A percentile compares a stretch with the other conserved stretches of the same genome.
Conservation (phyloP, 2,113 vertebrate species). For the Otus sunia region DNA sequence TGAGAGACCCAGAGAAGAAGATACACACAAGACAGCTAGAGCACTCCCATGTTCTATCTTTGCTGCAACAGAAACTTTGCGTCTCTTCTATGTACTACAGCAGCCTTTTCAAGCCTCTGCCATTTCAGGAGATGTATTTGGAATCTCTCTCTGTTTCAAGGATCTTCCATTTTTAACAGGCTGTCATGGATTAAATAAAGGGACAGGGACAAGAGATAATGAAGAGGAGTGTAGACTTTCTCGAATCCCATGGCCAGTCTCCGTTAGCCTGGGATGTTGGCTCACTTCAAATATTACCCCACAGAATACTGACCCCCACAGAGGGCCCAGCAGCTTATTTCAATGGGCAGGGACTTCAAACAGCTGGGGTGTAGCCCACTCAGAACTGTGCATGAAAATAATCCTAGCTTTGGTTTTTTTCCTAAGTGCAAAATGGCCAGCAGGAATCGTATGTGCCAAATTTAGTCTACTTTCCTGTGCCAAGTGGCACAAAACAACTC, state of each 20-base stretch:
- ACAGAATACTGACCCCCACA: neutral
- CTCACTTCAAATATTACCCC: neutral
- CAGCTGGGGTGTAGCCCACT: neutral
- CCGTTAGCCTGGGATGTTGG: neutral
- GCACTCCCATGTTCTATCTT: neutral
- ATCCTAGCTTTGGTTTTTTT: neutral
- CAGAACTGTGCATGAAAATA: neutral
- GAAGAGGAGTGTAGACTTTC: neutral
- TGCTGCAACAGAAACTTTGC: neutral
- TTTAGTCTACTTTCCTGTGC: neutral
- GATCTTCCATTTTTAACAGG: neutral
- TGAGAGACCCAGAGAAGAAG: neutral
- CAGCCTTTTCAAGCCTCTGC: neutral
- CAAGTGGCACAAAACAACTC: neutral
- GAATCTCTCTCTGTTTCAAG: neutral
- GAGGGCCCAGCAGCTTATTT: neutral
- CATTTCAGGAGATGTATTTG: neutral
- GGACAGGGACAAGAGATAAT: neutral
- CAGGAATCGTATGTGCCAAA: neutral
- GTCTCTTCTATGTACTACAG: neutral
- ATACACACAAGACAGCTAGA: neutral
- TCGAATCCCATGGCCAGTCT: neutral
- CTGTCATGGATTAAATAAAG: neutral
- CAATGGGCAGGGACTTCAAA: neutral
- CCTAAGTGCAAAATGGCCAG: neutral